Evolutionary conservation across 2,797 vertebrate species (phyloP).

Genomic region (Ctenochaetus hawaiiensis): DNA sequence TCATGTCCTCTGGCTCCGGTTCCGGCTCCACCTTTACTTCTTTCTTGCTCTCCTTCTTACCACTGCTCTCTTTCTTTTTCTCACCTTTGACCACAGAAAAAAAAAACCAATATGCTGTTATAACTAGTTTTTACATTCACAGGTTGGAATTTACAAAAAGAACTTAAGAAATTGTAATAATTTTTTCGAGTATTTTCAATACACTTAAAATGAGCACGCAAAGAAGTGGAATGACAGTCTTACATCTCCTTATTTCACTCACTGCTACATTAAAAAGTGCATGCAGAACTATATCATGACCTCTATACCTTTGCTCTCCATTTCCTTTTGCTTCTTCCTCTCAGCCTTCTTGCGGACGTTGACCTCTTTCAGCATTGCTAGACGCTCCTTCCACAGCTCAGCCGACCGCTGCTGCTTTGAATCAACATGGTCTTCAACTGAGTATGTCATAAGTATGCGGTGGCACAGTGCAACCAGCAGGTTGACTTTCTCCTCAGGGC

Average conservation of each 20-base stretch:
- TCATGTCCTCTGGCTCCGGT: slow-evolving; percentile 92
- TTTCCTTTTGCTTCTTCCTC: slow-evolving; percentile 92
- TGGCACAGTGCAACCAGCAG: slow-evolving; percentile 94
- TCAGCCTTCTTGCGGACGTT: slow-evolving; percentile 95
- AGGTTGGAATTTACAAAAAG: no score
- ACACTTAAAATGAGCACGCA: not conserved
- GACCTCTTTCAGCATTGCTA: slow-evolving; percentile 93
- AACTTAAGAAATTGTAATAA: not conserved
- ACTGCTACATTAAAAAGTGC: not conserved
- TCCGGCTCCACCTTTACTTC: slow-evolving; percentile 78
- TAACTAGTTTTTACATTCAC: no score
- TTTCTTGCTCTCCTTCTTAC: slow-evolving; percentile 88
- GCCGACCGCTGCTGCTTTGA: slow-evolving; percentile 91
- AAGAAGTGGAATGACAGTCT: not conserved
- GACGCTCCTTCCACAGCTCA: slow-evolving; percentile 95
- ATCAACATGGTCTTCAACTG: slow-evolving; percentile 95
- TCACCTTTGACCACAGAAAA: slow-evolving; percentile 52
- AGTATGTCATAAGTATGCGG: slow-evolving; percentile 98
- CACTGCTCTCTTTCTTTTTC: slow-evolving; percentile 75
- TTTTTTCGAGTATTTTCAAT: not conserved
- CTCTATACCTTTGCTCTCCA: slow-evolving; percentile 88
- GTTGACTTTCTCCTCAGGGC: slow-evolving; percentile 91
- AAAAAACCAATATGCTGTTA: not conserved
- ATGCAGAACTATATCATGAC: not conserved
- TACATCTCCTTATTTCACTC: not conserved